A percentile compares a stretch with the other conserved stretches of the same genome.
phyloP scores from a whole-genome alignment of 2,113 vertebrate genomes.

The Colinus virginianus region DNA sequence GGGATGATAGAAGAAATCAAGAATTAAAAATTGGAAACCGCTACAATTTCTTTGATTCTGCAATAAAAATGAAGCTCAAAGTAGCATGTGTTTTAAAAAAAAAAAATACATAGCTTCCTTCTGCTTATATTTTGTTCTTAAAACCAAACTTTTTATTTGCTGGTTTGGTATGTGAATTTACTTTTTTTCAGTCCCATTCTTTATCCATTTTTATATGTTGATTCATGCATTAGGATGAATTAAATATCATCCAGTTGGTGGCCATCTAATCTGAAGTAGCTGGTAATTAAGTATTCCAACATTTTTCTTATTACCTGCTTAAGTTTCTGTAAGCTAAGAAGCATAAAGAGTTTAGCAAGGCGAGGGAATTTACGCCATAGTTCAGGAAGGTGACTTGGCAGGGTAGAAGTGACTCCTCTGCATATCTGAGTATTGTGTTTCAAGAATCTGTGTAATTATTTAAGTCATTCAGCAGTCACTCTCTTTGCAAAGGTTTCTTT shows the following conservation, averaged over 20 bases:
- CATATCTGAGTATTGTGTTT: constrained; percentile 10
- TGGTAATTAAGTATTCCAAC: constrained; percentile 31
- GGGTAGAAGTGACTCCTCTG: background rate
- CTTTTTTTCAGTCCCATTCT: background rate
- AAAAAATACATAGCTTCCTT: background rate
- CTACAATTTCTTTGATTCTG: background rate
- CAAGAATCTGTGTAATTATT: background rate
- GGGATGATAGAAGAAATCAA: background rate
- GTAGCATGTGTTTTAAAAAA: background rate
- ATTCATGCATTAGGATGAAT: background rate
- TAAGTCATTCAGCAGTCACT: background rate
- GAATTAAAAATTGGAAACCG: background rate
- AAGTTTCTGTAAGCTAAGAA: constrained; percentile 18
- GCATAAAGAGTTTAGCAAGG: background rate
- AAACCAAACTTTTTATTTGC: background rate
- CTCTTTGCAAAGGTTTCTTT: background rate
- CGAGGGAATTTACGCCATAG: background rate
- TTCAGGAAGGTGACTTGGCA: constrained; percentile 16
- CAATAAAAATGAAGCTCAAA: background rate
- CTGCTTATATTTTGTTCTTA: background rate
- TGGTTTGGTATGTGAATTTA: background rate
- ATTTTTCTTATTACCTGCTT: constrained; percentile 36
- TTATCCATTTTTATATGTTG: background rate
- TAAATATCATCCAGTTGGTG: background rate
- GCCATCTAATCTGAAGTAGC: constrained; percentile 1